Conservation (phyloP, 2,113 vertebrate species). For the Rattus norvegicus region DNA sequence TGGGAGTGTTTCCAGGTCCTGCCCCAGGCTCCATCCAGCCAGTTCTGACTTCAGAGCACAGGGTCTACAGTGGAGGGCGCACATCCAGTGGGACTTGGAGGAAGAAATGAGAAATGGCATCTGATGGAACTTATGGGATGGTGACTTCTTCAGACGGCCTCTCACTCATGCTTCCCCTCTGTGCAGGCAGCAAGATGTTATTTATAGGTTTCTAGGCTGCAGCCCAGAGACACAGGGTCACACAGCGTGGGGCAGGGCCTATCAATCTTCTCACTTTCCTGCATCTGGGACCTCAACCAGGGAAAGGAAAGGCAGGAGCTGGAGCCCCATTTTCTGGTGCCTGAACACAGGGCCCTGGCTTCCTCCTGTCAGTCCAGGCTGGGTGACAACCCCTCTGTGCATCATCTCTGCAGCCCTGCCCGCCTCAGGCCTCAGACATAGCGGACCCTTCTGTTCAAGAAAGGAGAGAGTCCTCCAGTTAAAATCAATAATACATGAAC, state of each 20-base stretch:
- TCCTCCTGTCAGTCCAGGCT: not conserved
- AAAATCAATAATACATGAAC: constrained; percentile 72
- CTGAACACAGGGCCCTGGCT: not conserved
- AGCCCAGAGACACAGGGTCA: constrained; percentile 16
- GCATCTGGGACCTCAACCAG: not conserved
- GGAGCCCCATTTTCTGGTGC: not conserved
- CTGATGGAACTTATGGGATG: not conserved
- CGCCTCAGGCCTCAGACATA: not conserved
- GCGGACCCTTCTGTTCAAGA: not conserved
- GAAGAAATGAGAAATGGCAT: not conserved
- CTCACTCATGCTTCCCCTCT: not conserved
- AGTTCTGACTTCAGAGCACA: not conserved
- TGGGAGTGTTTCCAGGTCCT: not conserved
- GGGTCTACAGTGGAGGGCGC: not conserved
- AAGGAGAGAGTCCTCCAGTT: constrained; percentile 4
- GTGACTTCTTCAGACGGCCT: not conserved
- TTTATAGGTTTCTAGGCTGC: not conserved
- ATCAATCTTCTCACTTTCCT: not conserved
- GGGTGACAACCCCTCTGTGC: not conserved
- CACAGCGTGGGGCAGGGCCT: not conserved
- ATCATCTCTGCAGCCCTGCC: not conserved
- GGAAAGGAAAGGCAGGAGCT: not conserved
- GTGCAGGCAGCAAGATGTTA: not conserved
- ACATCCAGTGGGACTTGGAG: not conserved
- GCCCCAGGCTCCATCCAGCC: not conserved